Evolutionary conservation across 2,888 invertebrate genomes (phyloP), one percentile per base, ranked within the genome.

Genomic region (Acrobasis repandana): DNA sequence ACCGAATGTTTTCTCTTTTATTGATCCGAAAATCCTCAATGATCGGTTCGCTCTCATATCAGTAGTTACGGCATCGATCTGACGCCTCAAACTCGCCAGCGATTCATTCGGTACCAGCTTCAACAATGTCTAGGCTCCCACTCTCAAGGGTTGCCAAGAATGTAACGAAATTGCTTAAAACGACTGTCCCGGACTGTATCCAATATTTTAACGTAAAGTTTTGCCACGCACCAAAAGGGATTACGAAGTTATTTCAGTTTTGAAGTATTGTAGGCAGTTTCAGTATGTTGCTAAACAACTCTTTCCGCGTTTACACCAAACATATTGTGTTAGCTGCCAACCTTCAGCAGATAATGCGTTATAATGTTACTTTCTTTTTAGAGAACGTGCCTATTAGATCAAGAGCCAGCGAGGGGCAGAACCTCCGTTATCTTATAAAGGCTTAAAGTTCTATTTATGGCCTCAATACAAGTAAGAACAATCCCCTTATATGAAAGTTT

Each of bases 1-100:
- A 54, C 54, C 54, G 54, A 54, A 54, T 54, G 54, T 54, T 54
- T 54, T 43, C 54, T 18, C 54, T 54, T 54, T 54, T 54, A 38
- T 10, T 20, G 54, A 54, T 54, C 38, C 54, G 38, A 54, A 54
- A 54, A 54, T 54, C 54, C 54, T 54, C 54, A 54, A 18, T 54
- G 54, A 20, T 43, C 38, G 38, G 38, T 54, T 54, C 18, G 54
- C 18, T 54, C 54, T 54, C 54, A 54, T 54, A 54, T 54, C 54
- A 54, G 54, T 38, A 54, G 54, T 20, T 18, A 54, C 54, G 38
- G 54, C 16, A 38, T 54, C 54, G 38, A 54, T 16, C 38, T 43
- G 54, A 54, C 54, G 20, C 54, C 20, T 38, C 38, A 14, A 9
- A 18, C 14, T 50, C 28, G 50, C 2, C 14, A 16, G 54, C 54